These are phyloP conservation scores for Trematomus loennbergii DNA, from an alignment of 2,113 vertebrate species.

Conservation along the genomic window DNA sequence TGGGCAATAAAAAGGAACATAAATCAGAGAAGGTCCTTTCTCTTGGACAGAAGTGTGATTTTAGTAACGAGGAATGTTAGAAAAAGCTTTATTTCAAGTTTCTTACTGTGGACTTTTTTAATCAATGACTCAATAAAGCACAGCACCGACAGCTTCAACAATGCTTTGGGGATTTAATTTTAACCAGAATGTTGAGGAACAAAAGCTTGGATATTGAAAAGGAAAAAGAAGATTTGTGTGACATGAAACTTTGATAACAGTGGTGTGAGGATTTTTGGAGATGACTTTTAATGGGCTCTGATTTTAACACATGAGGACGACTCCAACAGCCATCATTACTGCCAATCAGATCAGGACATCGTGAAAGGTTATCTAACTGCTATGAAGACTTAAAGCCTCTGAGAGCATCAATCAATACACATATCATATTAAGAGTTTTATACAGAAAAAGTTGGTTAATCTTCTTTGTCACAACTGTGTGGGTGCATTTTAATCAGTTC, in stretches of 20 bases:
- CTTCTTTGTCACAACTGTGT: not conserved
- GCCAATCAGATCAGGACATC: not conserved
- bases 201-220: not conserved
- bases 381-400: not conserved
- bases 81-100: conserved; percentile 34
- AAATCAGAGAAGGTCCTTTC: conserved; percentile 25
- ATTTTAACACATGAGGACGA: not conserved
- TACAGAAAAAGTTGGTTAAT: too few relatives aligned
- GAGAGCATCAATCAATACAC: not conserved
- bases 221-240: not conserved
- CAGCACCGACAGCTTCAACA: not conserved
- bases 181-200: not conserved
- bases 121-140: conserved; percentile 24
- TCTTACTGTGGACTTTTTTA: conserved; percentile 3
- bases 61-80: conserved; percentile 24
- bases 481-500: not conserved
- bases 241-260: not conserved
- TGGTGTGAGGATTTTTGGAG: not conserved
- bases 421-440: not conserved
- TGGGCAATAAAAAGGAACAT: conserved; percentile 20
- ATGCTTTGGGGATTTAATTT: not conserved
- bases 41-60: conserved; percentile 18
- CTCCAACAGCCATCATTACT: not conserved
- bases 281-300: not conserved
- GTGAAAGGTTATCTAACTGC: not conserved